Evolutionary conservation across 2,797 vertebrate species (phyloP).

Genomic region (Buphagus erythrorhynchus): DNA sequence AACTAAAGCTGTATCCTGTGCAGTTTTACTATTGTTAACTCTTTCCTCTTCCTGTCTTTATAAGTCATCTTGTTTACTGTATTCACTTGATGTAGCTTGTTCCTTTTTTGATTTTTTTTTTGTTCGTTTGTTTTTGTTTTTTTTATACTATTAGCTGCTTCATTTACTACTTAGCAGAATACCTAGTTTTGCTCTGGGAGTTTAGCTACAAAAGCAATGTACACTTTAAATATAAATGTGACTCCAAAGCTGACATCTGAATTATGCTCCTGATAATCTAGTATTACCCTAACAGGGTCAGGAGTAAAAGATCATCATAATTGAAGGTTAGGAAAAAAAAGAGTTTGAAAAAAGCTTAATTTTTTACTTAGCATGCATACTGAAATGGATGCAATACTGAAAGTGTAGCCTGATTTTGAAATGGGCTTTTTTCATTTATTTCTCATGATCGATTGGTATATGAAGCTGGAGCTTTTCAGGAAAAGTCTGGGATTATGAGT

Average conservation of each 20-base stretch:
- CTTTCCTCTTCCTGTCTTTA: conserved; percentile 9
- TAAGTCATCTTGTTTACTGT: not conserved
- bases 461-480: conserved; percentile 63
- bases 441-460: conserved; percentile 20
- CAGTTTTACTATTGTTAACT: conserved; percentile 23
- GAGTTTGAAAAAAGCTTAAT: not conserved
- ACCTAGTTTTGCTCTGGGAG: not conserved
- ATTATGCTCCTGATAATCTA: not conserved
- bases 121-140: not conserved
- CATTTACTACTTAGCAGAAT: not conserved
- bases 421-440: conserved; percentile 10
- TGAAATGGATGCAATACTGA: not conserved
- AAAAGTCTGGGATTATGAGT: conserved; percentile 66
- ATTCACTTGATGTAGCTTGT: not conserved
- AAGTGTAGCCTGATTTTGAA: conserved; percentile 21
- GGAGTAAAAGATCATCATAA: not conserved
- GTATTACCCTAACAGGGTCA: not conserved
- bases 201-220: not conserved
- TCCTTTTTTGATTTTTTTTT: not conserved
- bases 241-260: not conserved
- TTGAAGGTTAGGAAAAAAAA: not conserved
- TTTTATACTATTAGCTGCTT: not conserved
- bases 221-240: not conserved
- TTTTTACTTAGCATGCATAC: not conserved
- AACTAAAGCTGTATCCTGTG: not conserved